Base-by-base conservation (phyloP, 2,888 invertebrate species). In the Ichneumoninae sp. region DNA sequence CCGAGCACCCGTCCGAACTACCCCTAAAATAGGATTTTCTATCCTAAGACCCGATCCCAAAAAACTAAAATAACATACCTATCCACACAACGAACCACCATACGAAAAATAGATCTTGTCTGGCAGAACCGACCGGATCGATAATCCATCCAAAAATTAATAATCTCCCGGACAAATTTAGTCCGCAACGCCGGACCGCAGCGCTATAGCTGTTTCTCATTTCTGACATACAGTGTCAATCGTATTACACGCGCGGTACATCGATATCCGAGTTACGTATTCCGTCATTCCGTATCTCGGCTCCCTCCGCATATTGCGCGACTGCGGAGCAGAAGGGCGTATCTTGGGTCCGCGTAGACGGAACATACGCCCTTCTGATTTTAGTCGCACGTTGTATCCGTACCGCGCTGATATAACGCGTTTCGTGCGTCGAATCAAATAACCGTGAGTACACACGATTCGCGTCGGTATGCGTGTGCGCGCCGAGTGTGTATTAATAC, bases 191-290 rank as follows among this genome's bases (percentile, higher is more conserved):
- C 33, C 7, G 30, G 16, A 63, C 63, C 63, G 5, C n/a, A 8
- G n/a, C 13, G 26, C 26, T 44, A 66, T 44, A n/a, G 22, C 52
- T 77, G 57, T 69, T 78, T 50, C 70, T 57, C 63, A 65, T 36
- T 50, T 36, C 33, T 71, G 65, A 66, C 70, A 50, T 30, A n/a
- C 40, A 47, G 33, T 47, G 26, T n/a, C 30, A 50, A 63, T 54
- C 63, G 66, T 71, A 80, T 80, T 73, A 73, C 79, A 80, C 71
- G 73, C 71, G 79, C 54, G 36, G 71, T 63, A 10, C 71, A 73
- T 73, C 79, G 65, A 66, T 75, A 75, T 70, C 36, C 69, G 50
- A 30, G 60, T 63, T 54, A 54, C 63, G 44, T 71, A 71, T 79
- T 74, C 57, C 22, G n/a, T 7, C 70, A 30, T 54, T 30, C 33